A percentile compares a stretch with the other conserved stretches of the same genome.
Conservation (phyloP, 2,113 vertebrate species). For the Brienomyrus brachyistius region DNA sequence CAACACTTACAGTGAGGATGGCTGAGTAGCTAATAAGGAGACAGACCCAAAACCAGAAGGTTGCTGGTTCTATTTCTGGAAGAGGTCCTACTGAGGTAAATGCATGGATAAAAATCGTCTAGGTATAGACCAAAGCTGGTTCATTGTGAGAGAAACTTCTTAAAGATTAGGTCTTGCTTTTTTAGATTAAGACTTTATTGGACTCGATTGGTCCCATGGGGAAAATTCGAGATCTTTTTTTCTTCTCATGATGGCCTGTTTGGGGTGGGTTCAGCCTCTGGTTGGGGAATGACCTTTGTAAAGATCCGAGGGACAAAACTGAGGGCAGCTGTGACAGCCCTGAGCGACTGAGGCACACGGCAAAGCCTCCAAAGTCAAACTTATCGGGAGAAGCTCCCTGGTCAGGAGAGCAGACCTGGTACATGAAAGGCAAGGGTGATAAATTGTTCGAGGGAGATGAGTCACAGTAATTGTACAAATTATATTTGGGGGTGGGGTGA, state of each 20-base stretch:
- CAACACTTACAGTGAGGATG: not conserved
- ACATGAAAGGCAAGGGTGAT: not conserved
- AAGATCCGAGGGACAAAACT: not conserved
- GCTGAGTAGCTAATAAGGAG: not conserved
- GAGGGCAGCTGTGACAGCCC: not conserved
- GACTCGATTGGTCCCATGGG: not conserved
- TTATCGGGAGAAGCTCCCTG: not conserved
- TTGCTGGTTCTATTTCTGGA: not conserved
- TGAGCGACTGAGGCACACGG: too few species aligned
- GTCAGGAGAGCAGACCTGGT: not conserved
- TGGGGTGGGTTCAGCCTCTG: not conserved
- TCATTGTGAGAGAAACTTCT: not conserved
- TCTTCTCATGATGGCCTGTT: not conserved
- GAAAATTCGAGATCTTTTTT: not conserved
- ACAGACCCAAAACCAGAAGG: not conserved
- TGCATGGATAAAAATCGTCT: not conserved
- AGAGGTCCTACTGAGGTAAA: not conserved
- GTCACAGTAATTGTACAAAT: not conserved
- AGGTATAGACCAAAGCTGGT: not conserved
- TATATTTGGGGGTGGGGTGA: not conserved
- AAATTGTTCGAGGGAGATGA: not conserved
- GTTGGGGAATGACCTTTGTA: not conserved
- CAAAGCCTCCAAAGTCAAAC: not conserved
- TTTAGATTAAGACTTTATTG: not conserved
- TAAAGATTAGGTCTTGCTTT: not conserved